Evolutionary conservation across 2,797 vertebrate species (phyloP).

Genomic region (Diceros bicornis): DNA sequence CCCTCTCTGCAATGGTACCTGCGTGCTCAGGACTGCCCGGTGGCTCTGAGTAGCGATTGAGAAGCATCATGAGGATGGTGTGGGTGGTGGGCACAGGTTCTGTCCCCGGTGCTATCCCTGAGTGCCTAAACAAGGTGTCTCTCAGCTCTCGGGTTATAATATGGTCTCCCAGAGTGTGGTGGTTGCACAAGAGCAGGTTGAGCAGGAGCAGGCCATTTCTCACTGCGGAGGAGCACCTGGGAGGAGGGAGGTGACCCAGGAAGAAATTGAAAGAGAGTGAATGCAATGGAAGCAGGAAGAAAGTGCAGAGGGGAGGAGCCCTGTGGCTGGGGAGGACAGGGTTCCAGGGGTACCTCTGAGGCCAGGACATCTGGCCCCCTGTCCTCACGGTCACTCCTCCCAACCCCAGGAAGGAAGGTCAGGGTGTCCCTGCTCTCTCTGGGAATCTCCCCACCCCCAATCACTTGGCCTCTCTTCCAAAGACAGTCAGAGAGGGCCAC

Average conservation of each 20-base stretch:
- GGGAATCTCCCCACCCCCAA: neutral
- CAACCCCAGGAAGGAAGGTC: conserved; percentile 14
- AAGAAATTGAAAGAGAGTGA: conserved; percentile 44
- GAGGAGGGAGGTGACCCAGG: neutral
- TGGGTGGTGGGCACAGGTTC: conserved; percentile 87
- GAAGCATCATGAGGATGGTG: conserved; percentile 91
- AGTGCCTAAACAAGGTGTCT: conserved; percentile 89
- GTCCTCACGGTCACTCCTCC: neutral
- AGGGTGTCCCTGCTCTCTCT: neutral
- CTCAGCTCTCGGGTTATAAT: conserved; percentile 91
- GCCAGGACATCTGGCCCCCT: neutral
- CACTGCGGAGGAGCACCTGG: conserved; percentile 93
- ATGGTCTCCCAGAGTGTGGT: conserved; percentile 95
- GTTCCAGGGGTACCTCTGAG: neutral
- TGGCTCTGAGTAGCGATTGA: conserved; percentile 92
- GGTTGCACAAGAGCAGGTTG: conserved; percentile 93
- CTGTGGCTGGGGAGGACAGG: neutral
- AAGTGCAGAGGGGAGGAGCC: neutral
- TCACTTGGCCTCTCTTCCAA: neutral
- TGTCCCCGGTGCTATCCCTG: conserved; percentile 76
- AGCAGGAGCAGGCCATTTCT: conserved; percentile 94
- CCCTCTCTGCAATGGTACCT: conserved; percentile 60
- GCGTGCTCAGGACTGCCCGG: conserved; percentile 86
- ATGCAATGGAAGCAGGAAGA: neutral
- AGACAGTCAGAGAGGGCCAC: neutral